Base-by-base conservation (phyloP, 1,140 invertebrate species). In the Calephelis virginiensis region DNA sequence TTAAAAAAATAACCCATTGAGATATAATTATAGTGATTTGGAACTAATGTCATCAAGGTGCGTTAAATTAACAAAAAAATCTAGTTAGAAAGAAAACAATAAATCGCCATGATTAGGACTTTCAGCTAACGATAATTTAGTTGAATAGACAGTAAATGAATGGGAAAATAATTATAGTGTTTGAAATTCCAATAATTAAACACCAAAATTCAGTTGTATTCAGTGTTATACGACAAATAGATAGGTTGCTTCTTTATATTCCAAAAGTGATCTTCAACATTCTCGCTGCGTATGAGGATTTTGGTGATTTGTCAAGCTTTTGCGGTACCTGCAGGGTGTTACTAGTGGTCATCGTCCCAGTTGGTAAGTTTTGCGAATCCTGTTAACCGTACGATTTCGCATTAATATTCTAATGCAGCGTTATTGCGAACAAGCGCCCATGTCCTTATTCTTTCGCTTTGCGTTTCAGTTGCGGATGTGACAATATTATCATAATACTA, bases 331-430 rank as follows among this genome's bases (percentile, higher is more conserved):
- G 80, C 67, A 62, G 45, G 49, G 68, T 71, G 75, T 78, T 73
- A 71, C 63, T 69, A 13, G 67, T 86, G 85, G 87, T 90, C 86
- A 88, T 82, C 86, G 86, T 78, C 84, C 83, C 80, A 72, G 70
- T 75, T 82, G 82, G 80, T 86, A 70, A 85, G 86, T 86, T 87
- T 86, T 76, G 85, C 84, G 81, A 87, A 83, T 88, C 84, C 86
- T 83, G 85, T 87, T 89, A 89, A 71, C 80, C 77, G 82, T 80
- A 78, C 78, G 79, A 80, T 72, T 50, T 79, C 80, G 73, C 85
- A 88, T 89, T 88, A 87, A 87, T 87, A 90, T 90, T 88, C 86
- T 72, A 71, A 73, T 66, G 74, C 70, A 75, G 85, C 75, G 78
- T 71, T 81, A 78, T 83, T 83, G 82, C 77, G 76, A 85, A 82